A percentile compares a stretch with the other conserved stretches of the same genome.
Evolutionary conservation across 64 coral and sea anemone species (phyloP).

Genomic region (Hydrozoanthus tunicans): DNA sequence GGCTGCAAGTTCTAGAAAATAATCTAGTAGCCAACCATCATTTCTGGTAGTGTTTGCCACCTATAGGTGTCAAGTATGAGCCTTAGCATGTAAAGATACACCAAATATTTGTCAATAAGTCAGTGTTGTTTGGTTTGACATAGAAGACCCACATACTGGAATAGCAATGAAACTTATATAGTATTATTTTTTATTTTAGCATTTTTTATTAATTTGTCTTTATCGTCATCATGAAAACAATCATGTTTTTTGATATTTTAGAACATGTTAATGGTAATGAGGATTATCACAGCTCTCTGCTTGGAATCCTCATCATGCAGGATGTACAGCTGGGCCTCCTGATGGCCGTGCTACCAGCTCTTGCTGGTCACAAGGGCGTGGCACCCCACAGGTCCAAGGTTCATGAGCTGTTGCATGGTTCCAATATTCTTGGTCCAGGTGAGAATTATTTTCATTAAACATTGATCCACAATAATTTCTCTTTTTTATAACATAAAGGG

Average conservation of each 20-base stretch:
- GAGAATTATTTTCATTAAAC: not conserved
- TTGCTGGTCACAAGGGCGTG: constrained; percentile 74
- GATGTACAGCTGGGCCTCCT: constrained; percentile 92
- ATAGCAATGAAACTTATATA: too few relatives aligned
- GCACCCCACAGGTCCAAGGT: constrained; percentile 48
- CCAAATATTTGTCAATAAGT: too few relatives aligned
- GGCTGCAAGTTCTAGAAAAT: too few relatives aligned
- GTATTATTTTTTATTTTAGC: not conserved
- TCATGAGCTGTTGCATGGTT: constrained; percentile 68
- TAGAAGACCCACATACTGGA: too few relatives aligned
- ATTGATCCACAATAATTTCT: too few relatives aligned
- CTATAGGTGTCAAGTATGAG: too few relatives aligned
- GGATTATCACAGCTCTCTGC: constrained; percentile 85
- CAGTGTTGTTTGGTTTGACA: too few relatives aligned
- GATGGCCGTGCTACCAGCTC: constrained; percentile 85
- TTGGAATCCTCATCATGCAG: constrained; percentile 99
- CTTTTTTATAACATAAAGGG: not conserved
- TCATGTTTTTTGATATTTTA: constrained; percentile 12
- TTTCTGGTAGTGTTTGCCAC: too few relatives aligned
- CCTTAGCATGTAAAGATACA: too few relatives aligned
- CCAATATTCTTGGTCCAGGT: constrained; percentile 35
- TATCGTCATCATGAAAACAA: not conserved
- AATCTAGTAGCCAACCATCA: too few relatives aligned
- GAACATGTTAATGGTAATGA: constrained; percentile 94
- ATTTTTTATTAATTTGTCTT: not conserved